phyloP scores from a whole-genome alignment of 2,888 invertebrate genomes.

The Epinotia ramella region DNA sequence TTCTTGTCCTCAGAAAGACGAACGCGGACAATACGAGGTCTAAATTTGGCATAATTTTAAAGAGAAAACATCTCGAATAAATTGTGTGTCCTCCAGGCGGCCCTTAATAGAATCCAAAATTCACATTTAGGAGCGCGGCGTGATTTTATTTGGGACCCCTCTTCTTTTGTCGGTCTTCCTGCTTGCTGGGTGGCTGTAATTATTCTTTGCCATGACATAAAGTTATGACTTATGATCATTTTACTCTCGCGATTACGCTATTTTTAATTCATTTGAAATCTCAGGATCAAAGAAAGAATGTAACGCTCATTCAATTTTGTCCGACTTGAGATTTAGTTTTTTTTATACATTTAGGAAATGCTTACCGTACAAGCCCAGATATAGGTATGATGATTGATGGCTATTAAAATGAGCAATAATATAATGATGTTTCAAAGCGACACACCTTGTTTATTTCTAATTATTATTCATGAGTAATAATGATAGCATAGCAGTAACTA shows the following conservation, averaged over 20 bases:
- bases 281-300: slow-evolving; percentile 13
- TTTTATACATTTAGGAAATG: neutral
- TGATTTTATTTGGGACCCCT: slow-evolving; percentile 55
- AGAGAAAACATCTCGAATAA: slow-evolving; percentile 42
- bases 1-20: neutral
- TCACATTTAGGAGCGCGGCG: slow-evolving; percentile 53
- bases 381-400: too few species aligned
- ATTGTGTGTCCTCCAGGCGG: slow-evolving; percentile 54
- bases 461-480: too few species aligned
- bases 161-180: slow-evolving; percentile 52
- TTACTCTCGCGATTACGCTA: slow-evolving; percentile 30
- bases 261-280: slow-evolving; percentile 20
- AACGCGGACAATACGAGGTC: neutral
- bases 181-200: slow-evolving; percentile 52
- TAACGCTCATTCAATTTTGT: neutral
- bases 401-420: too few species aligned
- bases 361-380: too few species aligned
- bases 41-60: slow-evolving; percentile 25
- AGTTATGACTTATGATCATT: slow-evolving; percentile 37
- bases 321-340: too few species aligned
- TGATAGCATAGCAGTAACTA: too few species aligned
- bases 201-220: slow-evolving; percentile 50
- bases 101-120: slow-evolving; percentile 60
- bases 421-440: too few species aligned
- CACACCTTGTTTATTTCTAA: too few species aligned